Base-by-base conservation (phyloP, 2,797 vertebrate species). In the Dermochelys coriacea region DNA sequence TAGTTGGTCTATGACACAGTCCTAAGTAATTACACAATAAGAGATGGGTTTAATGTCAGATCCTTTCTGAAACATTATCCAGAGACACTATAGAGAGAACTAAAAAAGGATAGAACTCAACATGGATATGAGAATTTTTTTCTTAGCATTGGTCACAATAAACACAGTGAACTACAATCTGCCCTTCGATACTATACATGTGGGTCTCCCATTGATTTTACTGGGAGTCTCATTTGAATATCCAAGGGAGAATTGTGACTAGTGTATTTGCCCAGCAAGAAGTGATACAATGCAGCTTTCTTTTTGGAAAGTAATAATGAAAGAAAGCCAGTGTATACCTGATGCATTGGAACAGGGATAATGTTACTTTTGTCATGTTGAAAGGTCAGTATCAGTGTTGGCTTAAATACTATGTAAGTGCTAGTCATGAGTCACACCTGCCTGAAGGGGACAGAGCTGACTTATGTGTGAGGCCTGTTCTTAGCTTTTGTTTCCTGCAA, bases 351-450 rank as follows among this genome's bases (percentile, higher is more conserved):
- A 86, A 61, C 19, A 95, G 19, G 59, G 37, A 77, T 95, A 87
- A 34, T 50, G 19, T 87, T 91, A 80, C 34, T 96, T 23, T 50
- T 89, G 18, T 71, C 27, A 77, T 93, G 88, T 91, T 75, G 31
- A 95, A 97, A 95, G 37, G 37, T 94, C 54, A 82, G 1, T 89
- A 11, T 34, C 64, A 37, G 16, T 84, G 59, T 54, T 23, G 51
- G 47, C 81, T 90, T 91, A 78, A 47, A 37, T 93, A 37, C 51
- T 91, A 0, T 54, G 75, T 68, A 37, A 15, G 12, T 64, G 80
- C 29, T 86, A 23, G n/a, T 93, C 55, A 95, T 37, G 77, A 94
- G 34, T 82, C 31, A 34, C 68, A 52, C 12, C 11, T 93, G 80
- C 50, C 27, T 0, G 1, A 18, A 86, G 54, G 88, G 80, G 94